Evolutionary conservation across 2,888 invertebrate genomes (phyloP).

Genomic region (Ernsta delagoae): DNA sequence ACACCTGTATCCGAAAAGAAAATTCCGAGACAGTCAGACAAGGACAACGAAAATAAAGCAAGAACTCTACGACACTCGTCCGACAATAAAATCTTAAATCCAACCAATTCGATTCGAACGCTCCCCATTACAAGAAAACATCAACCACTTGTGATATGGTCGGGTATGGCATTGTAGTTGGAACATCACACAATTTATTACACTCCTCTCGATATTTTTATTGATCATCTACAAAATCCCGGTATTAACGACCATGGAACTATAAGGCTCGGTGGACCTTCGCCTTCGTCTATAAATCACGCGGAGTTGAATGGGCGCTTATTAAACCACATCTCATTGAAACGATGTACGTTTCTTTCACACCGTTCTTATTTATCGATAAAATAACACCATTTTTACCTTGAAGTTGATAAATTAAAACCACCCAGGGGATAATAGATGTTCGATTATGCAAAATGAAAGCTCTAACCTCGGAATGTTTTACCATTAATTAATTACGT

Average conservation of each 20-base stretch:
- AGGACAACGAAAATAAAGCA: conserved; percentile 14
- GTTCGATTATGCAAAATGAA: conserved; percentile 22
- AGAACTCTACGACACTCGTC: conserved; percentile 5
- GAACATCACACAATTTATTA: conserved; percentile 55
- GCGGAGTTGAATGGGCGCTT: conserved; percentile 56
- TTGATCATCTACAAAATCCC: conserved; percentile 69
- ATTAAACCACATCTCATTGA: conserved; percentile 57
- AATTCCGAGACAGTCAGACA: conserved; percentile 22
- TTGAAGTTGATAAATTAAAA: conserved; percentile 32
- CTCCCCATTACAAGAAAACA: conserved; percentile 58
- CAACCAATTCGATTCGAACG: conserved; percentile 65
- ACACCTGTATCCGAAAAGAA: conserved; percentile 33
- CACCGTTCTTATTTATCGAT: conserved; percentile 44
- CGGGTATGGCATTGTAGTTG: conserved; percentile 44
- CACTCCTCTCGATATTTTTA: conserved; percentile 66
- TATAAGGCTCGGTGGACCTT: conserved; percentile 60
- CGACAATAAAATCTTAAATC: conserved; percentile 55
- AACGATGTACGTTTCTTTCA: conserved; percentile 45
- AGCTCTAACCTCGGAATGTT: conserved; percentile 2
- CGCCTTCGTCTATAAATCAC: conserved; percentile 67
- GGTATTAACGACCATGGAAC: conserved; percentile 54
- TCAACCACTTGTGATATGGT: conserved; percentile 46
- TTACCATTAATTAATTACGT: conserved; percentile 16
- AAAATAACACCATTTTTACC: conserved; percentile 22
- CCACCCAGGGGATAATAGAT: conserved; percentile 17